Evolutionary conservation across 1,140 invertebrate genomes (phyloP).

Genomic region (Propsilocerus akamusi): DNA sequence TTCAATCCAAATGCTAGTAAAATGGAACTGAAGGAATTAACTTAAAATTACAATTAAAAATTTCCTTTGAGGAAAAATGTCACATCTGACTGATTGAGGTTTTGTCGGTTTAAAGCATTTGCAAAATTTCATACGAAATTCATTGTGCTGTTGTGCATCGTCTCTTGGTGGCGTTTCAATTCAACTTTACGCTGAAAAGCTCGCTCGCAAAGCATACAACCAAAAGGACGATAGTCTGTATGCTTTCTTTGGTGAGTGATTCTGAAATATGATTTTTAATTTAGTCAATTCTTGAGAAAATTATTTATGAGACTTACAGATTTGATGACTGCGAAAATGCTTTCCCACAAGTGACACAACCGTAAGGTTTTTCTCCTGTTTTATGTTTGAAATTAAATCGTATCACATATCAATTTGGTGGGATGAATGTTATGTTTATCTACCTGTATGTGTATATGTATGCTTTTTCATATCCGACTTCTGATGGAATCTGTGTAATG

Average conservation of each 20-base stretch:
- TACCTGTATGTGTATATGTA: constrained; percentile 98
- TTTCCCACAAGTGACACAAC: background rate
- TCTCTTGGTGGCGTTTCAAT: background rate
- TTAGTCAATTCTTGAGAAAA: background rate
- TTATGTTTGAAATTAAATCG: background rate
- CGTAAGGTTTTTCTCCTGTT: background rate
- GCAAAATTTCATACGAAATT: background rate
- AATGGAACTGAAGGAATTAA: background rate
- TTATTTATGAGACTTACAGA: background rate
- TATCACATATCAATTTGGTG: background rate
- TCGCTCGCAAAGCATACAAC: background rate
- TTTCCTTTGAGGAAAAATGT: no score
- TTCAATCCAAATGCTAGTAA: background rate
- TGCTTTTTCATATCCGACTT: constrained; percentile 99
- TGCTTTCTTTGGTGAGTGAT: background rate
- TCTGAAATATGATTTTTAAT: background rate
- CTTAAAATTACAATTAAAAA: background rate
- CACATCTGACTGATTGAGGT: background rate
- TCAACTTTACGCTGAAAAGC: background rate
- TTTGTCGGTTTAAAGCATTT: background rate
- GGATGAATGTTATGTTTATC: background rate
- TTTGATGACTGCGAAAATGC: background rate
- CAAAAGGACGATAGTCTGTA: background rate
- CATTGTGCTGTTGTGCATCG: background rate
- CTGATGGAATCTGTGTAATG: constrained; percentile 97